A percentile compares a stretch with the other conserved stretches of the same genome.
These are phyloP conservation scores for Cirrhinus mrigala DNA, from an alignment of 2,797 vertebrate genomes.

Conservation along the genomic window DNA sequence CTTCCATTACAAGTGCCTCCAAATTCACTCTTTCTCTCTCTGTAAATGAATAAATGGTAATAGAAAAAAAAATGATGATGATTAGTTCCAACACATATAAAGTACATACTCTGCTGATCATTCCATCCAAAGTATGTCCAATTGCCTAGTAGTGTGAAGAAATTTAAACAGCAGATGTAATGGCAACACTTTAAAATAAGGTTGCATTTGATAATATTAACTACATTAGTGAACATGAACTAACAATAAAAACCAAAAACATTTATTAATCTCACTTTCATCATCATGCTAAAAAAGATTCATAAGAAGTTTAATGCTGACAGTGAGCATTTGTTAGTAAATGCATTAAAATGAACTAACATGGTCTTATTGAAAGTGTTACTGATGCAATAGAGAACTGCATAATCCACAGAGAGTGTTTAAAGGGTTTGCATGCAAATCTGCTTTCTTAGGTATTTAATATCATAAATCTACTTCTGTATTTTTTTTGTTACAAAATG, in stretches of 20 bases:
- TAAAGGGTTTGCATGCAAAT: background rate
- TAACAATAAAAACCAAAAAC: background rate
- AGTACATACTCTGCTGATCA: constrained; percentile 94
- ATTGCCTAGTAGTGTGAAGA: constrained; percentile 86
- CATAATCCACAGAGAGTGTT: background rate
- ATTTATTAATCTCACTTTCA: background rate
- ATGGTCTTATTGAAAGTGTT: background rate
- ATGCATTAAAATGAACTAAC: background rate
- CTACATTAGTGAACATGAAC: background rate
- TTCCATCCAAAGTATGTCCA: constrained; percentile 96
- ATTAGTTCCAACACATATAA: constrained; percentile 20
- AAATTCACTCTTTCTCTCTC: background rate
- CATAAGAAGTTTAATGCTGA: background rate
- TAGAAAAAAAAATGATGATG: constrained; percentile 58
- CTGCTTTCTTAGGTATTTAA: background rate
- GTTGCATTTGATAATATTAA: background rate
- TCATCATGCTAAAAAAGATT: background rate
- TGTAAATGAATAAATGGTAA: background rate
- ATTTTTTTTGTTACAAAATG: background rate
- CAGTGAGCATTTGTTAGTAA: background rate
- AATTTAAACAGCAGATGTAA: constrained; percentile 75
- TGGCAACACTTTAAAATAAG: background rate
- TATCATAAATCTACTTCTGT: background rate
- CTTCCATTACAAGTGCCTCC: background rate
- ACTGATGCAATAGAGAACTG: constrained; percentile 64